Conservation (phyloP, 1,140 invertebrate genomes). For the Coelopa frigida region DNA sequence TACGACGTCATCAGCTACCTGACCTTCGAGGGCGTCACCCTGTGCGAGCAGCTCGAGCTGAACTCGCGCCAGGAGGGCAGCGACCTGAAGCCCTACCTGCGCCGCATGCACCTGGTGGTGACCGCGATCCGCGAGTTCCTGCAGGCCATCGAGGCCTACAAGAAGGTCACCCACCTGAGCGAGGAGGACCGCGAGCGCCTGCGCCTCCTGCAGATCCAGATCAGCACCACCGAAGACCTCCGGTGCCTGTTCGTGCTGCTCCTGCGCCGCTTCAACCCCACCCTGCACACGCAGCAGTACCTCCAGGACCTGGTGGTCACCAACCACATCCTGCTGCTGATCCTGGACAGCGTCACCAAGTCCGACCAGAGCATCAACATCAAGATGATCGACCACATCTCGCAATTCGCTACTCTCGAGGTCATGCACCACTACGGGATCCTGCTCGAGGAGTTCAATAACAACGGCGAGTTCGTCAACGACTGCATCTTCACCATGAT, state of each 20-base stretch:
- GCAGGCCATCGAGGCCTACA: slow-evolving; percentile 61
- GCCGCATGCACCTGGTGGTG: slow-evolving; percentile 65
- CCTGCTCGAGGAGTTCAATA: slow-evolving; percentile 61
- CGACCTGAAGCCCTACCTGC: slow-evolving; percentile 56
- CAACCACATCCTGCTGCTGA: slow-evolving; percentile 64
- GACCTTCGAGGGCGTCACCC: slow-evolving; percentile 63
- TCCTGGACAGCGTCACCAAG: slow-evolving; percentile 56
- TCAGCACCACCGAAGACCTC: slow-evolving; percentile 59
- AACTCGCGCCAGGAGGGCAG: slow-evolving; percentile 51
- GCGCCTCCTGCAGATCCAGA: slow-evolving; percentile 51
- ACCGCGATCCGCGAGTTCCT: slow-evolving; percentile 68
- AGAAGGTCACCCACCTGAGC: slow-evolving; percentile 53
- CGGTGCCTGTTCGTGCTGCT: slow-evolving; percentile 64
- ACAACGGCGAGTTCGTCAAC: slow-evolving; percentile 66
- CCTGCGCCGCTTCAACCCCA: slow-evolving; percentile 60
- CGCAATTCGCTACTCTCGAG: slow-evolving; percentile 62
- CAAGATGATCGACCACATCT: slow-evolving; percentile 59
- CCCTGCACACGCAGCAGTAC: slow-evolving; percentile 62
- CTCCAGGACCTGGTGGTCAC: slow-evolving; percentile 71
- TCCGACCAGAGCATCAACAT: slow-evolving; percentile 46
- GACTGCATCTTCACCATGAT: slow-evolving; percentile 77
- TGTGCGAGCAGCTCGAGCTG: slow-evolving; percentile 65
- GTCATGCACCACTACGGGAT: slow-evolving; percentile 70
- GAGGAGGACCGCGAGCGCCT: slow-evolving; percentile 52
- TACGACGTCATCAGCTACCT: slow-evolving; percentile 65